Percentiles rank a stretch among this genome's conserved stretches.
These are phyloP conservation scores for Uromys caudimaculatus DNA, from an alignment of 2,797 vertebrate genomes.

Conservation along the genomic window DNA sequence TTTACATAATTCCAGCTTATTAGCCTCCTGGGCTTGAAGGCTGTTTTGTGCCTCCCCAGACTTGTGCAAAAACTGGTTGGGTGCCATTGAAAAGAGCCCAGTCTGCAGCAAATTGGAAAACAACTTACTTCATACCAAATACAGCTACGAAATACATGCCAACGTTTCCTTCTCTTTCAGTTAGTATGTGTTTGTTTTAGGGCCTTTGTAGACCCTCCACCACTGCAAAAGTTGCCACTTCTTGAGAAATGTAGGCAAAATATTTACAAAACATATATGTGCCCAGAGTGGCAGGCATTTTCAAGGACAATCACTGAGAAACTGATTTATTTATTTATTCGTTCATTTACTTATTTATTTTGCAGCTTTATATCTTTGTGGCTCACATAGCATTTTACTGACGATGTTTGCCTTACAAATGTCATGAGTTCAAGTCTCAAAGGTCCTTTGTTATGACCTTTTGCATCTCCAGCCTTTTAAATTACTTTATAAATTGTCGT, in stretches of 20 bases:
- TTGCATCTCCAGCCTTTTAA: neutral
- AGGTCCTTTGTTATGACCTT: neutral
- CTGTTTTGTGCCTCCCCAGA: neutral
- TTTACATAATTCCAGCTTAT: slow-evolving; percentile 58
- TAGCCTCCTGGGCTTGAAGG: slow-evolving; percentile 42
- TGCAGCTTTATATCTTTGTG: neutral
- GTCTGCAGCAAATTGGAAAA: slow-evolving; percentile 13
- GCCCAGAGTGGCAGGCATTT: neutral
- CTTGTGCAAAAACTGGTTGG: slow-evolving; percentile 12
- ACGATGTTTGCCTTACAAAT: neutral
- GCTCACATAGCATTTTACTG: neutral
- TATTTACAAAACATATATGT: slow-evolving; percentile 24
- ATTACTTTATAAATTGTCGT: neutral
- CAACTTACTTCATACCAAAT: neutral
- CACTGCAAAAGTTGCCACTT: neutral
- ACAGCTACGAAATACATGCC: neutral
- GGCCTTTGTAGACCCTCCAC: neutral
- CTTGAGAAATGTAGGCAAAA: slow-evolving; percentile 25
- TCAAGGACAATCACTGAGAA: neutral
- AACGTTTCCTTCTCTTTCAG: neutral
- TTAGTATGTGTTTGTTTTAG: neutral
- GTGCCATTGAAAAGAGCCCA: slow-evolving; percentile 33
- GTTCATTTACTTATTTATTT: neutral
- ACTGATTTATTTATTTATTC: neutral
- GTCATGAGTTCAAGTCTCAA: neutral